Evolutionary conservation across 1,140 invertebrate genomes (phyloP).

Genomic region (Venturia canescens): DNA sequence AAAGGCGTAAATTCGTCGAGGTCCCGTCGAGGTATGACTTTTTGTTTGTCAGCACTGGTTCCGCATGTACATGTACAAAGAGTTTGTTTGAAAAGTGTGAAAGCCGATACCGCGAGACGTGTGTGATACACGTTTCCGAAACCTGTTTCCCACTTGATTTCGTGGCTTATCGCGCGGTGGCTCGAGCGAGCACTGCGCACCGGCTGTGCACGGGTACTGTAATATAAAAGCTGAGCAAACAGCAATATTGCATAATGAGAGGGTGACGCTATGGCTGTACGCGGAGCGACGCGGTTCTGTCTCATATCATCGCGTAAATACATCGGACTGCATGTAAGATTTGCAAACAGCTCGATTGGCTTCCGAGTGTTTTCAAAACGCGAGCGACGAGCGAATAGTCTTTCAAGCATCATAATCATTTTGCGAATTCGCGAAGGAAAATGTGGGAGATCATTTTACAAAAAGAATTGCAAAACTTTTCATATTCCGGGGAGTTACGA

Average conservation of each 20-base stretch:
- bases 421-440: too few species aligned
- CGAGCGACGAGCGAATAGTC: neutral
- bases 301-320: neutral
- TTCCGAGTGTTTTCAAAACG: neutral
- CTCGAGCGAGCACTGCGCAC: neutral
- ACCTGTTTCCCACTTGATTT: conserved; percentile 26
- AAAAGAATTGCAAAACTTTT: neutral
- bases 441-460: neutral
- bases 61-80: neutral
- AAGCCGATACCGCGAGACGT: conserved; percentile 1
- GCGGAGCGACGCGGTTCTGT: neutral
- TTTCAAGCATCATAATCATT: too few species aligned
- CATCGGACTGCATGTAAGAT: neutral
- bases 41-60: neutral
- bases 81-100: neutral
- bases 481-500: neutral
- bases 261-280: neutral
- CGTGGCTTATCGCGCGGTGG: conserved; percentile 13
- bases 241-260: conserved; percentile 29
- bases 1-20: neutral
- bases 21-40: neutral
- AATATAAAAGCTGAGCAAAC: conserved; percentile 5
- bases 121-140: conserved; percentile 28
- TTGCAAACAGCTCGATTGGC: neutral
- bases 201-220: conserved; percentile 4